Evolutionary conservation across 1,140 invertebrate species (phyloP).

Genomic region (Drosophila gunungcola): DNA sequence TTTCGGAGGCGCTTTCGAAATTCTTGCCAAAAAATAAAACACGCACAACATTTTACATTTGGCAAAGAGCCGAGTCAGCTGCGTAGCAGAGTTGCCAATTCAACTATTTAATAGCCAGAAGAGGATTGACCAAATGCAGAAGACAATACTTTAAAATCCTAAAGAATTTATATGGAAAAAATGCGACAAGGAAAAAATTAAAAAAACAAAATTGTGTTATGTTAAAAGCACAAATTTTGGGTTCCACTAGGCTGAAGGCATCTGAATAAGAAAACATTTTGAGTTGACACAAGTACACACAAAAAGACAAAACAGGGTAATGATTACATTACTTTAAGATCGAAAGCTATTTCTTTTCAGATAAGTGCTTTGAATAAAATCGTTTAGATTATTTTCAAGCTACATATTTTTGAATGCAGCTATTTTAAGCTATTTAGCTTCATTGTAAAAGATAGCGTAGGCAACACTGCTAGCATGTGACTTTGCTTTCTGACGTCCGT

Average conservation of each 20-base stretch:
- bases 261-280: too few species aligned
- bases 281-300: too few species aligned
- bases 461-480: constrained; percentile 59
- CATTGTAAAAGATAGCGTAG: background rate
- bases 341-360: background rate
- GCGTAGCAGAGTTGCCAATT: background rate
- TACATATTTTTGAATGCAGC: background rate
- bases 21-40: constrained; percentile 54
- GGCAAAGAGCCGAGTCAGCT: constrained; percentile 62
- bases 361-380: background rate
- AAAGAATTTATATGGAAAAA: too few species aligned
- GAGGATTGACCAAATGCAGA: background rate
- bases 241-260: too few species aligned
- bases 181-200: too few species aligned
- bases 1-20: constrained; percentile 34
- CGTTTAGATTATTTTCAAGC: background rate
- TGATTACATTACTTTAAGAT: too few species aligned
- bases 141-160: too few species aligned
- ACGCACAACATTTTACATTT: constrained; percentile 54
- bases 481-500: constrained; percentile 45
- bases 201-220: too few species aligned
- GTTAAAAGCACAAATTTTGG: too few species aligned
- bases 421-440: constrained; percentile 5
- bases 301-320: too few species aligned
- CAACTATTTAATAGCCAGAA: background rate